These are phyloP conservation scores for Taxidea taxus DNA, from an alignment of 2,113 vertebrate species.

Conservation along the genomic window DNA sequence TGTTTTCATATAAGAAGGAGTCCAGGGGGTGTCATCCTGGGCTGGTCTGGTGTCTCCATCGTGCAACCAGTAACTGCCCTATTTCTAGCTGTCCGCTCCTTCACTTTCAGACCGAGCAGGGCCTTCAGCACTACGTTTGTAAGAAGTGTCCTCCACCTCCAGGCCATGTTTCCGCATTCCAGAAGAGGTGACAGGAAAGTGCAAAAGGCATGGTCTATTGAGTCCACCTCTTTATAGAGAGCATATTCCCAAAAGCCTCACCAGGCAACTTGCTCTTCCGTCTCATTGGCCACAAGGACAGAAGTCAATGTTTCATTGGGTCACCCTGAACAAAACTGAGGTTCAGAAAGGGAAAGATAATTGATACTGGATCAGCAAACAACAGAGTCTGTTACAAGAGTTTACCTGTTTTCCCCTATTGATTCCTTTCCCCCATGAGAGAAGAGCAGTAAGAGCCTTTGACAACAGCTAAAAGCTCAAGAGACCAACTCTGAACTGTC, in stretches of 20 bases:
- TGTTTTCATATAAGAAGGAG: not conserved
- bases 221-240: not conserved
- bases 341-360: not conserved
- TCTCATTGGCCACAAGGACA: not conserved
- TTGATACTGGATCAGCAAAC: not conserved
- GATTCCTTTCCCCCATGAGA: not conserved
- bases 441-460: not conserved
- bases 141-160: not conserved
- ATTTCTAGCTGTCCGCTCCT: not conserved
- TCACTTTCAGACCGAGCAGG: fast-evolving
- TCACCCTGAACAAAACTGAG: not conserved
- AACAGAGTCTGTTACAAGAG: not conserved
- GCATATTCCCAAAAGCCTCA: not conserved
- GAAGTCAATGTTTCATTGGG: not conserved
- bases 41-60: not conserved
- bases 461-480: not conserved
- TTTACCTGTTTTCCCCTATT: not conserved
- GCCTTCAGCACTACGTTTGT: not conserved
- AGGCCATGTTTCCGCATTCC: not conserved
- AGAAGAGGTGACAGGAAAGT: not conserved
- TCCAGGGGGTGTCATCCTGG: not conserved
- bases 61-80: not conserved
- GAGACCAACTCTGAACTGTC: not conserved
- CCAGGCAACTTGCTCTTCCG: not conserved
- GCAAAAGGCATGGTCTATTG: fast-evolving